A percentile compares a stretch with the other conserved stretches of the same genome.
These are phyloP conservation scores for Petrolisthes manimaculis DNA, from an alignment of 2,888 invertebrate species.

Conservation along the genomic window DNA sequence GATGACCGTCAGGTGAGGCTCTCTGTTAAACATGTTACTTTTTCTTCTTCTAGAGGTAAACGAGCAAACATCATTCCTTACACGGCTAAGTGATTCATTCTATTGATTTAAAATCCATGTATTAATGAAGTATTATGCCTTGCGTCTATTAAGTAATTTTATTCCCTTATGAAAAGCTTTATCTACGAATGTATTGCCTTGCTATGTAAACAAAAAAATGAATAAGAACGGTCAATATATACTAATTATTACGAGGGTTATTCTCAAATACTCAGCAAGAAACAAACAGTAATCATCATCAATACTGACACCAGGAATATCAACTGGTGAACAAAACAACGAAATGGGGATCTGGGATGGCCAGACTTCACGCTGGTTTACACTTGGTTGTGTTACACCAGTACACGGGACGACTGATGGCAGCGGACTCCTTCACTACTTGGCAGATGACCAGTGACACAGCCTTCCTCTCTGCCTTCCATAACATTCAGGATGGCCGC, in stretches of 20 bases:
- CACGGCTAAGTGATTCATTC: too few species aligned
- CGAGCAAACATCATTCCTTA: too few species aligned
- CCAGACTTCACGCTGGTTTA: constrained; percentile 28
- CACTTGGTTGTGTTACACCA: constrained; percentile 32
- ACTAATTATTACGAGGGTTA: not conserved
- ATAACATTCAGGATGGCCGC: constrained; percentile 29
- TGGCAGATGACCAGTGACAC: constrained; percentile 26
- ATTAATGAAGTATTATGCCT: too few species aligned
- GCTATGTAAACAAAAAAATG: too few species aligned
- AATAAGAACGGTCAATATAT: not conserved
- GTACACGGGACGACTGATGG: constrained; percentile 20
- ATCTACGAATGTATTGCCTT: too few species aligned
- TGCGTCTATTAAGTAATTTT: too few species aligned
- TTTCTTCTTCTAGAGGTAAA: too few species aligned
- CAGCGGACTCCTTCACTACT: constrained; percentile 23
- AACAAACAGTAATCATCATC: not conserved
- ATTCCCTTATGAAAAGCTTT: too few species aligned
- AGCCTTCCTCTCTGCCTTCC: not conserved
- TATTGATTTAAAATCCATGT: too few species aligned
- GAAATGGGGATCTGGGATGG: not conserved
- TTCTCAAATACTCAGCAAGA: not conserved
- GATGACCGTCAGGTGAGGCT: constrained; percentile 4
- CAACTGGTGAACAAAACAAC: not conserved
- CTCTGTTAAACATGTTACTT: too few species aligned
- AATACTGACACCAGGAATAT: constrained; percentile 22